Percentiles rank a stretch among this genome's conserved stretches.
phyloP scores from a whole-genome alignment of 1,140 invertebrate genomes.

The Zaprionus taronus region DNA sequence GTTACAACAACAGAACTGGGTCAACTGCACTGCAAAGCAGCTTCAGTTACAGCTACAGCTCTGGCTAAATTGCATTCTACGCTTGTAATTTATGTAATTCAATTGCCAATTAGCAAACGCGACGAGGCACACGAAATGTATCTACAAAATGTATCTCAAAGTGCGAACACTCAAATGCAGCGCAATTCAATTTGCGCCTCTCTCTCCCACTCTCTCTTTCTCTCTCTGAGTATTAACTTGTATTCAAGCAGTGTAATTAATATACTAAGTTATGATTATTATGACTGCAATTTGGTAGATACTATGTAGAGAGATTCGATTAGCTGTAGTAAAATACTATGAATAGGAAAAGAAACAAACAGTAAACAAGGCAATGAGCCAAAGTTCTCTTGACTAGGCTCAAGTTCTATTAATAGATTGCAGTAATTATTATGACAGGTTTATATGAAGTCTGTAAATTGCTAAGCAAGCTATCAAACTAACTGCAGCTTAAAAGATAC shows the following conservation, averaged over 20 bases:
- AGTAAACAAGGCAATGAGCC: too few relatives aligned
- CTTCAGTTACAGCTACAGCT: slow-evolving; percentile 22
- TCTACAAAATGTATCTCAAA: slow-evolving; percentile 35
- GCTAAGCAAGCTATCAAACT: too few relatives aligned
- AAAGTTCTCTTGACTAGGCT: too few relatives aligned
- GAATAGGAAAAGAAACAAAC: too few relatives aligned
- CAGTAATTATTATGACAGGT: too few relatives aligned
- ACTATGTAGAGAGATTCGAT: not conserved
- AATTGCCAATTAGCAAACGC: slow-evolving; percentile 65
- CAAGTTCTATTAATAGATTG: too few relatives aligned
- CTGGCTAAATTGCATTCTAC: slow-evolving; percentile 54
- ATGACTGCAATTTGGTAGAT: slow-evolving; percentile 2
- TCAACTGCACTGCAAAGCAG: slow-evolving; percentile 50
- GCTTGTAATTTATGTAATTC: slow-evolving; percentile 67
- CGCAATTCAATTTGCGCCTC: slow-evolving; percentile 23
- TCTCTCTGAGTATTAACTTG: not conserved
- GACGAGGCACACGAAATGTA: slow-evolving; percentile 21
- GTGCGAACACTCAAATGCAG: slow-evolving; percentile 36
- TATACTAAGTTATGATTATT: not conserved
- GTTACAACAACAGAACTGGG: slow-evolving; percentile 35
- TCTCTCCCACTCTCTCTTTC: not conserved
- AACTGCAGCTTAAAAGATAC: too few relatives aligned
- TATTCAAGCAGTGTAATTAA: not conserved
- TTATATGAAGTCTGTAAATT: too few relatives aligned
- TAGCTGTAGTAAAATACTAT: not conserved